Evolutionary conservation across 2,797 vertebrate species (phyloP).

Genomic region (Picus viridis): DNA sequence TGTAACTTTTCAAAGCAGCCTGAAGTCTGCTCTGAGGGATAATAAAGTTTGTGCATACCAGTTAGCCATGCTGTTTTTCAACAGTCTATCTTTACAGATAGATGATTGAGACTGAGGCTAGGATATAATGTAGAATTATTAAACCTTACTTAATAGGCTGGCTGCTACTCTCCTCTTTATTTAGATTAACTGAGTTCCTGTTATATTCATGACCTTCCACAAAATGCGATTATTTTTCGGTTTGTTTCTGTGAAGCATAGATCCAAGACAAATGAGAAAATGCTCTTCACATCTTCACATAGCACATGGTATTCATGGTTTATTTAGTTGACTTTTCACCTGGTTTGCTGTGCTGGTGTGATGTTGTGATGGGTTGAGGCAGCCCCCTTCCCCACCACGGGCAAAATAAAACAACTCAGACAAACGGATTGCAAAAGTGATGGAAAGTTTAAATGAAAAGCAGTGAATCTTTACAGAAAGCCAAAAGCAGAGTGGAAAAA

Average conservation of each 20-base stretch:
- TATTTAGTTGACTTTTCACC: not conserved
- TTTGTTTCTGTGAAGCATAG: not conserved
- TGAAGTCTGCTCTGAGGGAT: not conserved
- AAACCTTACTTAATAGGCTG: not conserved
- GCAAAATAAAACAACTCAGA: no score
- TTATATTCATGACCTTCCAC: not conserved
- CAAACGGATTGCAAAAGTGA: no score
- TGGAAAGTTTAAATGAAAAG: no score
- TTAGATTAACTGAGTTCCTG: not conserved
- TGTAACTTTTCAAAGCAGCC: not conserved
- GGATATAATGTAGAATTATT: not conserved
- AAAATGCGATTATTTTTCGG: not conserved
- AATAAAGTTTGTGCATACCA: not conserved
- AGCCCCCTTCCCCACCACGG: no score
- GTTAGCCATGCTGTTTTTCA: not conserved
- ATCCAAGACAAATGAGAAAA: not conserved
- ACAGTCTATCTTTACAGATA: not conserved
- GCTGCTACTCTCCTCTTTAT: not conserved
- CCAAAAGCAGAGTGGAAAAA: no score
- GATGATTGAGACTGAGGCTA: not conserved
- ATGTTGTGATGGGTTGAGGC: no score
- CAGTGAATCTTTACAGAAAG: no score
- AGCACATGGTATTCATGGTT: not conserved
- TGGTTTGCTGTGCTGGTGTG: not conserved
- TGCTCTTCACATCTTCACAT: not conserved